Percentiles rank a stretch among this genome's conserved stretches.
These are phyloP conservation scores for Crotophaga sulcirostris DNA, from an alignment of 2,113 vertebrate species.

Conservation along the genomic window DNA sequence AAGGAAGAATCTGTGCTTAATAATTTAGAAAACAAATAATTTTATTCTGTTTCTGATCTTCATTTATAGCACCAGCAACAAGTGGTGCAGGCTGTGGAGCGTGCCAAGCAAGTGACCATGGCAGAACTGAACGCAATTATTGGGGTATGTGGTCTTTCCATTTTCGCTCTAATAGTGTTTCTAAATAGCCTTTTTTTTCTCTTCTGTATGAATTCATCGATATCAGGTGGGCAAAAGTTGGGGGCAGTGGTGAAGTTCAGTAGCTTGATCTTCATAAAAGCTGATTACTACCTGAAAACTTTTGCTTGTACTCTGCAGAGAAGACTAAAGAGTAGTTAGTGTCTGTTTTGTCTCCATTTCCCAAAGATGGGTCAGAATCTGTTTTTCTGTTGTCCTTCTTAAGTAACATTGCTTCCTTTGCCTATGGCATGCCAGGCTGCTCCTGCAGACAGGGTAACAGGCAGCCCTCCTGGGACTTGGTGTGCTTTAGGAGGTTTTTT, in stretches of 20 bases:
- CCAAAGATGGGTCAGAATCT: neutral
- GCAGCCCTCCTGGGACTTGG: neutral
- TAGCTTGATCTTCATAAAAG: constrained; percentile 6
- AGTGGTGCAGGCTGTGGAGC: constrained; percentile 97
- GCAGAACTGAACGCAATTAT: constrained; percentile 98
- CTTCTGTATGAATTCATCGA: neutral
- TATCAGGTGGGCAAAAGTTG: neutral
- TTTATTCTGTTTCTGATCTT: constrained; percentile 80
- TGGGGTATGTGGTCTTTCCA: constrained; percentile 96
- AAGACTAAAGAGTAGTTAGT: neutral
- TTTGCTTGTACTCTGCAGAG: neutral
- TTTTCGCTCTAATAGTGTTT: constrained; percentile 85
- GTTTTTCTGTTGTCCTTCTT: neutral
- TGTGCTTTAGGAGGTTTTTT: neutral
- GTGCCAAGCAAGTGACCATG: constrained; percentile 99
- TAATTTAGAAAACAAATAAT: constrained; percentile 75
- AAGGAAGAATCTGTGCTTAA: constrained; percentile 57
- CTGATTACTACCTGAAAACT: constrained; percentile 1
- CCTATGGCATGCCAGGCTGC: neutral
- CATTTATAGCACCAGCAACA: constrained; percentile 93
- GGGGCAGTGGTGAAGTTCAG: neutral
- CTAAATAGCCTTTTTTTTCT: constrained; percentile 66
- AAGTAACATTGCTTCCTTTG: neutral
- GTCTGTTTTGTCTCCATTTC: neutral
- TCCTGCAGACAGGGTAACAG: neutral